A percentile compares a stretch with the other conserved stretches of the same genome.
phyloP scores from a whole-genome alignment of 2,888 invertebrate genomes.

The Papilio demoleus region DNA sequence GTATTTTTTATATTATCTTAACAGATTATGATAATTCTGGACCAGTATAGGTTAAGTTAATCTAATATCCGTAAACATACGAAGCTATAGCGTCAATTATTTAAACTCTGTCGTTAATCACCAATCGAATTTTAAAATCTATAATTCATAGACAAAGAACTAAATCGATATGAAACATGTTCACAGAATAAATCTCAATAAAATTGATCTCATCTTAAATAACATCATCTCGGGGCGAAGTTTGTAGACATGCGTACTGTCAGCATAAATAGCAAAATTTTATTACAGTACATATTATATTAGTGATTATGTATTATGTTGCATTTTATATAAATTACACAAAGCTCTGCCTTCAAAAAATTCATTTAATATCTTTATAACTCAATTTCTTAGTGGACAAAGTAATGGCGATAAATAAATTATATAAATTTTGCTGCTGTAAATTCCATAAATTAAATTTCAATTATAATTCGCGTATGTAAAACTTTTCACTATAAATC shows the following conservation, averaged over 20 bases:
- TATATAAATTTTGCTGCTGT: constrained; percentile 12
- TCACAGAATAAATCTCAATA: constrained; percentile 80
- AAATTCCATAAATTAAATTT: constrained; percentile 3
- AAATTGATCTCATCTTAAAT: constrained; percentile 80
- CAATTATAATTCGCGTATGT: constrained; percentile 16
- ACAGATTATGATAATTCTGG: not conserved
- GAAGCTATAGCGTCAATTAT: constrained; percentile 47
- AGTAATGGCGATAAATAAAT: too few relatives aligned
- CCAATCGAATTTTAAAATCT: constrained; percentile 54
- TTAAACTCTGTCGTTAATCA: constrained; percentile 58
- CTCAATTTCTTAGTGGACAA: too few relatives aligned
- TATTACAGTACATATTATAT: too few relatives aligned
- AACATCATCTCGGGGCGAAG: constrained; percentile 70
- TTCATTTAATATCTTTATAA: too few relatives aligned
- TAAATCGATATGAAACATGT: constrained; percentile 67
- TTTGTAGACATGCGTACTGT: constrained; percentile 58
- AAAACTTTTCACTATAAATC: constrained; percentile 26
- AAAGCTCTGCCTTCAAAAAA: too few relatives aligned
- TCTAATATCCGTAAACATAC: constrained; percentile 14
- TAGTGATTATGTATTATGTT: too few relatives aligned
- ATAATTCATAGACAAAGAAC: constrained; percentile 70
- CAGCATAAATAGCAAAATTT: constrained; percentile 50
- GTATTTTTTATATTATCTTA: not conserved
- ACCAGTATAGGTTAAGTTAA: constrained; percentile 17
- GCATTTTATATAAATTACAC: too few relatives aligned